These are phyloP conservation scores for Spinibarbus caldwelli DNA, from an alignment of 2,797 vertebrate genomes.

Conservation along the genomic window DNA sequence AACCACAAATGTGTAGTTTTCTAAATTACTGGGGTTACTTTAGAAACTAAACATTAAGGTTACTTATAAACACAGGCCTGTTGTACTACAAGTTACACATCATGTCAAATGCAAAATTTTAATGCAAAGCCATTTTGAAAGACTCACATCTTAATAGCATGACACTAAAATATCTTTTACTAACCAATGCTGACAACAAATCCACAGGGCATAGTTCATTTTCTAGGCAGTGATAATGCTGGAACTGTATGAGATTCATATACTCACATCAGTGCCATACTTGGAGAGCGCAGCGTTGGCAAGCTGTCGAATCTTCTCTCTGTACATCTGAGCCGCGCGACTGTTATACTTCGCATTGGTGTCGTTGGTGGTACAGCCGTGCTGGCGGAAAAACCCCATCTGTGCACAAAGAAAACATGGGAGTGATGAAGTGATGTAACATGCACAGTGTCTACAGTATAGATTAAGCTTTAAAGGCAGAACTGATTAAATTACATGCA, in stretches of 20 bases:
- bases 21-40: background rate
- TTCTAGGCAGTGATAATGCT: background rate
- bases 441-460: background rate
- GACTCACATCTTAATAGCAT: background rate
- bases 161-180: background rate
- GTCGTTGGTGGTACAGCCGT: slow-evolving; percentile 91
- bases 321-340: slow-evolving; percentile 93
- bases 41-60: background rate
- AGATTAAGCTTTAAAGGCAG: background rate
- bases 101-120: background rate
- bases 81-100: background rate
- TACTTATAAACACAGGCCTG: background rate
- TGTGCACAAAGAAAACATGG: slow-evolving; percentile 61
- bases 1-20: background rate
- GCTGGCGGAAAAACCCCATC: slow-evolving; percentile 93
- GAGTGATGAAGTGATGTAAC: background rate
- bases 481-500: background rate
- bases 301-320: slow-evolving; percentile 93
- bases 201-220: background rate
- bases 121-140: background rate
- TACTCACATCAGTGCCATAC: slow-evolving; percentile 91
- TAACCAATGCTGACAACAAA: background rate
- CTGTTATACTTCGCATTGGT: slow-evolving; percentile 97
- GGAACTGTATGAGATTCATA: background rate
- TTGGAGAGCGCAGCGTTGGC: slow-evolving; percentile 89